Evolutionary conservation across 2,797 vertebrate species (phyloP).

Genomic region (Petrocephalus schoutedeni): DNA sequence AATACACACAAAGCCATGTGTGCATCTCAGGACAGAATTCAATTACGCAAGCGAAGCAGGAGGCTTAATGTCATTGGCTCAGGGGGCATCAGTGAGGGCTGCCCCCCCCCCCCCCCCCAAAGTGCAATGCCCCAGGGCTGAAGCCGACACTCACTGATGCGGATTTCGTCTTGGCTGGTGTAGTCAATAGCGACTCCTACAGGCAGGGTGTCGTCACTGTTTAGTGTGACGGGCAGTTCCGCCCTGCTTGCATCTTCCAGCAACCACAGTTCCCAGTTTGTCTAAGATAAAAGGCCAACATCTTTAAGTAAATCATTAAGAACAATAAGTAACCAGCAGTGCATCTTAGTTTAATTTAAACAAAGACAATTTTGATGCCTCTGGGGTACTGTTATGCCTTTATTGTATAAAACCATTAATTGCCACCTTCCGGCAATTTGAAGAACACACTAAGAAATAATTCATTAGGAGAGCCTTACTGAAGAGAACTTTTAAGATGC

Average conservation of each 20-base stretch:
- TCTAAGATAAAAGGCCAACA: conserved; percentile 50
- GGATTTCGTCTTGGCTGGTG: conserved; percentile 77
- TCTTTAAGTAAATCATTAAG: background rate
- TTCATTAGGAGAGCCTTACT: background rate
- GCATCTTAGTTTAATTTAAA: background rate
- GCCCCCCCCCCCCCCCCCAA: background rate
- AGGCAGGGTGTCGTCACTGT: conserved; percentile 84
- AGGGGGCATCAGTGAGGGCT: background rate
- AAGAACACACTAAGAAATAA: background rate
- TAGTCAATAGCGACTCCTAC: conserved; percentile 84
- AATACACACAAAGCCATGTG: background rate
- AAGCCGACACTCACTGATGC: conserved; percentile 70
- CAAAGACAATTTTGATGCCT: background rate
- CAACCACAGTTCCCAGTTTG: conserved; percentile 85
- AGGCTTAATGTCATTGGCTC: no score
- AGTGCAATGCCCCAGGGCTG: background rate
- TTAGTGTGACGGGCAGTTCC: conserved; percentile 85
- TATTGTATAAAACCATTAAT: background rate
- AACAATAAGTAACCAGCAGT: background rate
- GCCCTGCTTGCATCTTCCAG: conserved; percentile 87
- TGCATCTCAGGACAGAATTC: background rate
- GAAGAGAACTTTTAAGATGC: background rate
- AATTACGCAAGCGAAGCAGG: background rate
- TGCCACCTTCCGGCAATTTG: background rate
- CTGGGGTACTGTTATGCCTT: background rate